These are phyloP conservation scores for Naja naja DNA, from an alignment of 2,113 vertebrate genomes.

Conservation along the genomic window DNA sequence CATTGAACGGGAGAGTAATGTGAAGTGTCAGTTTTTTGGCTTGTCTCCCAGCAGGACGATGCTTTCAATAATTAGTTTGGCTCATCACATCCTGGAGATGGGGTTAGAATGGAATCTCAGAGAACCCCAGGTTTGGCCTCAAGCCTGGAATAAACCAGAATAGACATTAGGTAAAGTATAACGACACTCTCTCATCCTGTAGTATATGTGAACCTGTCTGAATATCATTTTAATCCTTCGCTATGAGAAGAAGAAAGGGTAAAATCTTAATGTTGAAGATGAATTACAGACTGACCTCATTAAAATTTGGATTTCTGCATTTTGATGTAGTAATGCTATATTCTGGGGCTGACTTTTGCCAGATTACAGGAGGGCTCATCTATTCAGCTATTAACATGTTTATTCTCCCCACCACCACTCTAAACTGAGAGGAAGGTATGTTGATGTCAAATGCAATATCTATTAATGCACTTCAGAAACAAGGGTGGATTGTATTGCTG, in stretches of 20 bases:
- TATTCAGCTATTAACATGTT: not conserved
- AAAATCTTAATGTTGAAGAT: not conserved
- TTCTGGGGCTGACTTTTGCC: not conserved
- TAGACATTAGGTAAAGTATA: not conserved
- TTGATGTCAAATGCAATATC: not conserved
- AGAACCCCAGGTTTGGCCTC: slow-evolving; percentile 1
- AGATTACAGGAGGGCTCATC: not conserved
- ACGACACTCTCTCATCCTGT: not conserved
- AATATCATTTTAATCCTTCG: not conserved
- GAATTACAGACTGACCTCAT: not conserved
- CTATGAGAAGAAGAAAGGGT: not conserved
- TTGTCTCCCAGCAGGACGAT: not conserved
- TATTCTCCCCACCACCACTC: not conserved
- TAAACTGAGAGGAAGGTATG: not conserved
- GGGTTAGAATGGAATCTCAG: slow-evolving; percentile 8
- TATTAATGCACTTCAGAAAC: not conserved
- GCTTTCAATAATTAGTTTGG: slow-evolving; percentile 31
- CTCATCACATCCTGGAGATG: not conserved
- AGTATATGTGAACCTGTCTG: not conserved
- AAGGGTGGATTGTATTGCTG: not conserved
- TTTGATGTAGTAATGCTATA: not conserved
- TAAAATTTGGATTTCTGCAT: not conserved
- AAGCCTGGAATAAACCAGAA: not conserved
- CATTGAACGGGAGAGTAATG: slow-evolving; percentile 1
- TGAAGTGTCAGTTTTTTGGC: slow-evolving; percentile 13